Percentiles rank a stretch among this genome's conserved stretches.
Conservation (phyloP, 2,113 vertebrate species). For the Crotalus viridis region DNA sequence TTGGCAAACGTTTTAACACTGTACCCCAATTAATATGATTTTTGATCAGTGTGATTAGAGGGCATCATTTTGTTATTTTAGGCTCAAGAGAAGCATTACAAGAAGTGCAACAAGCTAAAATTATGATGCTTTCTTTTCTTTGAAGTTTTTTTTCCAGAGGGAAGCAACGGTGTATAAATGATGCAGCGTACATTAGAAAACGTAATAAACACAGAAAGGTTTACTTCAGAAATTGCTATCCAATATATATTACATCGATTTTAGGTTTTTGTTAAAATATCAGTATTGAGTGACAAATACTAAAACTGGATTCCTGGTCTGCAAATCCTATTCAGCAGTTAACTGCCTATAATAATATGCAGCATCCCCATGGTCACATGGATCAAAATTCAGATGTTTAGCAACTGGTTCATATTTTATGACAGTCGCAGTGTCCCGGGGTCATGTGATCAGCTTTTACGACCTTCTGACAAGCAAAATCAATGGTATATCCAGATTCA, state of each 20-base stretch:
- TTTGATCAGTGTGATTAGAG: neutral
- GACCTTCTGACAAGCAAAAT: neutral
- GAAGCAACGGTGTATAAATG: neutral
- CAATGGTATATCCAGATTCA: neutral
- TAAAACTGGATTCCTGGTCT: neutral
- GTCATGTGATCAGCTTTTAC: neutral
- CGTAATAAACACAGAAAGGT: neutral
- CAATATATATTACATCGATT: neutral
- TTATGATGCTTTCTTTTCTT: neutral
- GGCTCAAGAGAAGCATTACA: neutral
- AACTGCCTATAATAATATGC: constrained; percentile 51
- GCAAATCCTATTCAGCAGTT: constrained; percentile 21
- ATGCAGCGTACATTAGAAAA: neutral
- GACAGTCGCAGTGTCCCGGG: neutral
- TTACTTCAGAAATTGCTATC: neutral
- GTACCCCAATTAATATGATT: neutral
- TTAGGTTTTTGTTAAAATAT: neutral
- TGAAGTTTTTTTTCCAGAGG: neutral
- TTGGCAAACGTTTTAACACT: neutral
- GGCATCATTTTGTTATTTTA: neutral
- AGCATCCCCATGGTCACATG: neutral
- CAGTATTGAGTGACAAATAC: neutral
- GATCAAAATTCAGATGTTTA: neutral
- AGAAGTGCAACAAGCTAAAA: neutral
- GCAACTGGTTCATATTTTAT: neutral